Evolutionary conservation across 53 echinoderm and acorn worm species (phyloP), one percentile per base, ranked within the genome.

Genomic region (Echinometra lucunter): DNA sequence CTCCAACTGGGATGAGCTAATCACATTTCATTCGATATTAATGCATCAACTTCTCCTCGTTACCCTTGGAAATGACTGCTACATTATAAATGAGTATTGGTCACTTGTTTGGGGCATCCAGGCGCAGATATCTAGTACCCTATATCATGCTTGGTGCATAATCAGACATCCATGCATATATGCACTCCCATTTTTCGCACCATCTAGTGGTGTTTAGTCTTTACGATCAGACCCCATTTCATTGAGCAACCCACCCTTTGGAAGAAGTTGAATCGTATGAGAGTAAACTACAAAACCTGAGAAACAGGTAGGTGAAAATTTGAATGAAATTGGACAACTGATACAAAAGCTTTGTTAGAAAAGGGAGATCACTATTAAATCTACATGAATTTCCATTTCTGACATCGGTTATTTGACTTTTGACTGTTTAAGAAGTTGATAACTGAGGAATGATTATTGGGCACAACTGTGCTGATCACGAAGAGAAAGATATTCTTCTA

Each of bases 111-210:
- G 32, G 40, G 37, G 40, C 75, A 40, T 75, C 75, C 75, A 38
- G 18, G 40, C n/a, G n/a, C 75, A 75, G 16, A 13, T 75, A 18
- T 75, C 38, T 75, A 75, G 75, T 75, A 40, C 38, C 75, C 38
- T 13, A 75, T 75, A 40, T 75, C 21, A 75, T 19, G 38, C 38
- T 75, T 40, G 6, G 15, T 40, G 40, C 75, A 75, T 75, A 75
- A 75, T 37, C 34, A 75, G 75, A 32, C 75, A 42, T 75, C 75
- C 75, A 9, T 75, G 75, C 40, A 38, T 19, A 75, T 38, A 75
- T 75, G 37, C 75, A 75, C 75, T 75, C 75, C 42, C 19, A 75
- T 75, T 75, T 60, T 75, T 75, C 75, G 40, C 75, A 75, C 75
- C 19, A 75, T 18, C 75, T 1, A 75, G 38, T 6, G 38, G 75